These are phyloP conservation scores for Cantharis nigra DNA, from an alignment of 2,888 invertebrate genomes.

Conservation along the genomic window DNA sequence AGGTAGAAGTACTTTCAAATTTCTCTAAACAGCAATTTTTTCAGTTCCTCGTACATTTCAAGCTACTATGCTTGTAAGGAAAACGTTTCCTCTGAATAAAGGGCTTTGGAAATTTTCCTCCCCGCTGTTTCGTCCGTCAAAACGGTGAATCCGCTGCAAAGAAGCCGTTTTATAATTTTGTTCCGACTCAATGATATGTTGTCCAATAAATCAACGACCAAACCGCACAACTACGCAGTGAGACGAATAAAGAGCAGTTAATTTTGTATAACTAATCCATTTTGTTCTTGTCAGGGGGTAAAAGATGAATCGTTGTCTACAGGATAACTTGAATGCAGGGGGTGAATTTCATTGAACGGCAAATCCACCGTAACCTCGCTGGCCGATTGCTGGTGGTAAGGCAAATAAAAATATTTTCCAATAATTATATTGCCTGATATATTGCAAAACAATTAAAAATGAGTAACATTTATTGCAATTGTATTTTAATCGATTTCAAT, in stretches of 20 bases:
- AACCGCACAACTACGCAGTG: neutral
- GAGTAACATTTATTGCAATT: neutral
- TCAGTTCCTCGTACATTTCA: no score
- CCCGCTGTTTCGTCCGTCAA: neutral
- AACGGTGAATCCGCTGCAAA: neutral
- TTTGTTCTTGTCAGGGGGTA: neutral
- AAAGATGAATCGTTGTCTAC: neutral
- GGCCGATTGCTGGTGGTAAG: neutral
- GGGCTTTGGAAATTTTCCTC: no score
- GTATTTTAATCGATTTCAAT: neutral
- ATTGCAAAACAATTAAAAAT: neutral
- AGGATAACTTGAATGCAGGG: neutral
- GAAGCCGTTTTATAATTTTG: neutral
- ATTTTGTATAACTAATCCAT: neutral
- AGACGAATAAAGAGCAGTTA: neutral
- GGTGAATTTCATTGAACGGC: neutral
- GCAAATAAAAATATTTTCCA: neutral
- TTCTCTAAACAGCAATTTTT: no score
- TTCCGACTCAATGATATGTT: neutral
- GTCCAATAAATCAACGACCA: neutral
- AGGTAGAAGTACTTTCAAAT: no score
- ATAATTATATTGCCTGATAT: neutral
- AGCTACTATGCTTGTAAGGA: no score
- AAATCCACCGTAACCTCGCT: neutral
- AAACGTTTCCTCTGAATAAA: no score